phyloP scores from a whole-genome alignment of 1,140 invertebrate species.

The Drosophila navojoa region DNA sequence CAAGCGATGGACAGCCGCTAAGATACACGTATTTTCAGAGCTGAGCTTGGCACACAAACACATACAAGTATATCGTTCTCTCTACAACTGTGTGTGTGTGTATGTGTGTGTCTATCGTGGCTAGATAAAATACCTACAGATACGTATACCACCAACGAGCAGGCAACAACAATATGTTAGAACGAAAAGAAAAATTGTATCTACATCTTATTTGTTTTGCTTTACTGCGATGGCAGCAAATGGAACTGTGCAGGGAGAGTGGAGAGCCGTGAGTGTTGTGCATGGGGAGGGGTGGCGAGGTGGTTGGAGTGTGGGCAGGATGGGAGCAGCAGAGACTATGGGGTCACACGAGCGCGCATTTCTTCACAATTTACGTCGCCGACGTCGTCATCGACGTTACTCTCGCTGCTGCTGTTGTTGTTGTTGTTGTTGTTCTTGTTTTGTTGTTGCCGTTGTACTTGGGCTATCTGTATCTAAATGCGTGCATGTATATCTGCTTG shows the following conservation, averaged over 20 bases:
- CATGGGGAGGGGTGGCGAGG: not conserved
- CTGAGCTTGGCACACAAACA: constrained; percentile 22
- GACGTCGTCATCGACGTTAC: constrained; percentile 50
- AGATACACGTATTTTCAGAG: constrained; percentile 35
- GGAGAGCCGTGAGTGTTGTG: not conserved
- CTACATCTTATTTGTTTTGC: constrained; percentile 80
- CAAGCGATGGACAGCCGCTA: constrained; percentile 51
- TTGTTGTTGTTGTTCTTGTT: constrained; percentile 42
- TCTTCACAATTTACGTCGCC: constrained; percentile 75
- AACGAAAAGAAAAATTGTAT: constrained; percentile 74
- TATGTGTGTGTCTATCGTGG: not conserved
- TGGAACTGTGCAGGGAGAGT: not conserved
- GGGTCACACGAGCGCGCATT: constrained; percentile 79
- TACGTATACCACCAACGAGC: constrained; percentile 45
- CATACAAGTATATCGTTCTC: not conserved
- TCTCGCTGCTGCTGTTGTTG: constrained; percentile 34
- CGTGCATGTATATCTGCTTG: constrained; percentile 33
- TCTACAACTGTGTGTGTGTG: not conserved
- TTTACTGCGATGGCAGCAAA: constrained; percentile 34
- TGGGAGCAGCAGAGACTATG: constrained; percentile 53
- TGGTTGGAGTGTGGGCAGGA: not conserved
- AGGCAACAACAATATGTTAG: constrained; percentile 38
- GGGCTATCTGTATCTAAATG: constrained; percentile 54
- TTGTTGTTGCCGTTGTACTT: constrained; percentile 37
- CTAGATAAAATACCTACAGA: constrained; percentile 42